A percentile compares a stretch with the other conserved stretches of the same genome.
phyloP scores from a whole-genome alignment of 2,888 invertebrate species.

The Drosophila bunnanda region DNA sequence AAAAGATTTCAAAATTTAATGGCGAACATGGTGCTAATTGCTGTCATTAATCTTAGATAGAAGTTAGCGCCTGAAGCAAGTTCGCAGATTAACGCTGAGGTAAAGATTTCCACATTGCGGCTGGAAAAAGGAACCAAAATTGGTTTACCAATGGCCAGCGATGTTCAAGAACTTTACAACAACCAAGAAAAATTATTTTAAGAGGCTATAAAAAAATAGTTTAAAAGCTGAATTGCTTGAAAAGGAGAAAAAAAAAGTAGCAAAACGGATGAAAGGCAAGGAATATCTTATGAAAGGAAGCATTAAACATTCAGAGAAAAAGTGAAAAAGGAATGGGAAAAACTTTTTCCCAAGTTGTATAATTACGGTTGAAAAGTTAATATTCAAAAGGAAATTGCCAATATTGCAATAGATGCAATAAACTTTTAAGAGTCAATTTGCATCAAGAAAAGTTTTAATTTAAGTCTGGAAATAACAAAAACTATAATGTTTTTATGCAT shows the following conservation, averaged over 20 bases:
- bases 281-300: not conserved
- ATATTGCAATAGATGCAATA: not conserved
- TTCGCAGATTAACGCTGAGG: slow-evolving; percentile 65
- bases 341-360: slow-evolving; percentile 1
- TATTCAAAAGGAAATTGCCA: not conserved
- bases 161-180: slow-evolving; percentile 73
- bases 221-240: not conserved
- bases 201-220: not conserved
- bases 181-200: slow-evolving; percentile 16
- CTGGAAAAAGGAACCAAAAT: slow-evolving; percentile 33
- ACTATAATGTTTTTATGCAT: not conserved
- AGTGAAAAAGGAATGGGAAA: not conserved
- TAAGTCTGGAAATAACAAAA: not conserved
- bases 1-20: not conserved
- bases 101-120: slow-evolving; percentile 71
- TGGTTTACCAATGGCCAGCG: slow-evolving; percentile 40
- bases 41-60: slow-evolving; percentile 30
- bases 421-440: slow-evolving; percentile 1
- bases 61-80: slow-evolving; percentile 26
- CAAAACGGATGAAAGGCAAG: not conserved
- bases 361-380: not conserved
- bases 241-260: not conserved
- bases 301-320: slow-evolving; percentile 1
- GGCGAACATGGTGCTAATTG: slow-evolving; percentile 57
- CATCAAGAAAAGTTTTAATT: not conserved